phyloP scores from a whole-genome alignment of 2,888 invertebrate genomes.

The Caenorhabditis japonica region DNA sequence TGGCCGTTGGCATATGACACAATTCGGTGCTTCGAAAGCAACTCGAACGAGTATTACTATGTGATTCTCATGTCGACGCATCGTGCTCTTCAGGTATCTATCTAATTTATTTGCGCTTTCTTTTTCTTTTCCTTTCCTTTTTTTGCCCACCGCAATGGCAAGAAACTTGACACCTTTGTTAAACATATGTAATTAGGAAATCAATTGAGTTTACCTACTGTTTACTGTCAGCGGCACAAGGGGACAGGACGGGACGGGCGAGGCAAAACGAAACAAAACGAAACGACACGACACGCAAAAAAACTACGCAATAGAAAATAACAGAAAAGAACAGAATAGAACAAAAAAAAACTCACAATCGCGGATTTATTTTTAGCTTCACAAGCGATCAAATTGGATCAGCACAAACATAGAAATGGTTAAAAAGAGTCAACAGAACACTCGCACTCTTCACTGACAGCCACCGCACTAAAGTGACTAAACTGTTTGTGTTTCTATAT shows the following conservation, averaged over 20 bases:
- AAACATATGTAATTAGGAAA: constrained; percentile 41
- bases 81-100: constrained; percentile 49
- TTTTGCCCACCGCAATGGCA: neutral
- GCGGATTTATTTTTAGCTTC: constrained; percentile 40
- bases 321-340: no score
- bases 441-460: constrained; percentile 26
- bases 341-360: no score
- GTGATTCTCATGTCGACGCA: constrained; percentile 66
- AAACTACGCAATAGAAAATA: no score
- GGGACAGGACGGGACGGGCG: no score
- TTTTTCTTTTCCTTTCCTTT: constrained; percentile 2
- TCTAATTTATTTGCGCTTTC: constrained; percentile 13
- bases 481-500: constrained; percentile 1
- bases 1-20: constrained; percentile 75
- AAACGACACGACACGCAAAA: no score
- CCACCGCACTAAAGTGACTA: constrained; percentile 17
- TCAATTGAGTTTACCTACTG: constrained; percentile 12
- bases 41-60: constrained; percentile 62
- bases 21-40: constrained; percentile 65
- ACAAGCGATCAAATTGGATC: constrained; percentile 33
- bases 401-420: constrained; percentile 22
- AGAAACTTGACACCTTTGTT: constrained; percentile 34
- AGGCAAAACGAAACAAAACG: no score
- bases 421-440: constrained; percentile 39
- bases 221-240: no score